Evolutionary conservation across 2,888 invertebrate genomes (phyloP).

Genomic region (Rhorus exstirpatorius): DNA sequence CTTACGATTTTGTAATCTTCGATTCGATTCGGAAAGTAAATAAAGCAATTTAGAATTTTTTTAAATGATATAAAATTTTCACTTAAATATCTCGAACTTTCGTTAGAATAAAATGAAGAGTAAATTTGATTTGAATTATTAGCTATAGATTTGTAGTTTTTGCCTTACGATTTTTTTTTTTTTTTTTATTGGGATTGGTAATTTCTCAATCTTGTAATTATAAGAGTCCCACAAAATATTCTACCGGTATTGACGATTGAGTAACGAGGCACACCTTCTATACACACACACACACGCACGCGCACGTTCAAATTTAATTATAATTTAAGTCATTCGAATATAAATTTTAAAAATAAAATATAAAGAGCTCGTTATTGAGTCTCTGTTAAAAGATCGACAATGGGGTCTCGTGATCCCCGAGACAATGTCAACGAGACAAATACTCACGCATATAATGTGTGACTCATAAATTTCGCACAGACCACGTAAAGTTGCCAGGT

Average conservation of each 20-base stretch:
- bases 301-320: neutral
- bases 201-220: neutral
- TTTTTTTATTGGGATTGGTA: too few species aligned
- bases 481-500: neutral
- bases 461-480: constrained; percentile 24
- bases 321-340: too few species aligned
- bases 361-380: too few species aligned
- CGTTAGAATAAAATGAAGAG: too few species aligned
- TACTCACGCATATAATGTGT: neutral
- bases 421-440: constrained; percentile 26
- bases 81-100: too few species aligned
- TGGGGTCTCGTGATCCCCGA: constrained; percentile 7
- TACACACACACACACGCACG: neutral
- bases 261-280: neutral
- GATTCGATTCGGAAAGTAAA: too few species aligned
- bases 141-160: too few species aligned
- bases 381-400: neutral
- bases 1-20: too few species aligned
- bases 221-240: neutral
- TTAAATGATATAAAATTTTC: too few species aligned
- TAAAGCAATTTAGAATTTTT: too few species aligned
- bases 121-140: too few species aligned
- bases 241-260: neutral
- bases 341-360: too few species aligned
- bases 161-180: neutral